Percentiles rank a stretch among this genome's conserved stretches.
These are phyloP conservation scores for Aspidiotus rigidus DNA, from an alignment of 2,888 invertebrate genomes.

Conservation along the genomic window DNA sequence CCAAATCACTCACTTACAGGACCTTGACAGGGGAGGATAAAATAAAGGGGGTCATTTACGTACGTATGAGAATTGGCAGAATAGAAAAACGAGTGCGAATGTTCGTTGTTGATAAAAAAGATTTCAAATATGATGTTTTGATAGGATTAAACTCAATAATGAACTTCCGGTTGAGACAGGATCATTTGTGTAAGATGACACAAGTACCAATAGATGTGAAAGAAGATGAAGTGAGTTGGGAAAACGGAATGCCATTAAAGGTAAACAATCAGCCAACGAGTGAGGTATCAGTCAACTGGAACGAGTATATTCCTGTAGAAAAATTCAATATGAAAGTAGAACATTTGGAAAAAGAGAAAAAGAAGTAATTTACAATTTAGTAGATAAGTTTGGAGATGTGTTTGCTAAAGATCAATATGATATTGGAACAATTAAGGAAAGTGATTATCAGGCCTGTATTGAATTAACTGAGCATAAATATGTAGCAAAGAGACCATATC, in stretches of 20 bases:
- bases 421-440: too few relatives aligned
- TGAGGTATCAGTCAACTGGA: background rate
- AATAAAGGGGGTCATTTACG: background rate
- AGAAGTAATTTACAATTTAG: background rate
- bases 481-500: too few relatives aligned
- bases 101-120: background rate
- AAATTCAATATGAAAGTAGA: background rate
- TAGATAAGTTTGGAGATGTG: too few relatives aligned
- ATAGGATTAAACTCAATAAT: background rate
- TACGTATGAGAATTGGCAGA: background rate
- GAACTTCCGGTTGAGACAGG: constrained; percentile 9
- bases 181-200: constrained; percentile 4
- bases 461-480: too few relatives aligned
- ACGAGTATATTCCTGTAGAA: background rate
- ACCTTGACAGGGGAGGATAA: constrained; percentile 16
- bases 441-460: too few relatives aligned
- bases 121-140: constrained; percentile 12
- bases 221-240: background rate
- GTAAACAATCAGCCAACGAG: background rate
- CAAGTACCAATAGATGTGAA: background rate
- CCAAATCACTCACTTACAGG: background rate
- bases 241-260: background rate
- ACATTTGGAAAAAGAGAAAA: background rate
- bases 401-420: too few relatives aligned
- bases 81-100: background rate